Base-by-base conservation (phyloP, 2,113 vertebrate genomes). In the Gorsachius goisagi region DNA sequence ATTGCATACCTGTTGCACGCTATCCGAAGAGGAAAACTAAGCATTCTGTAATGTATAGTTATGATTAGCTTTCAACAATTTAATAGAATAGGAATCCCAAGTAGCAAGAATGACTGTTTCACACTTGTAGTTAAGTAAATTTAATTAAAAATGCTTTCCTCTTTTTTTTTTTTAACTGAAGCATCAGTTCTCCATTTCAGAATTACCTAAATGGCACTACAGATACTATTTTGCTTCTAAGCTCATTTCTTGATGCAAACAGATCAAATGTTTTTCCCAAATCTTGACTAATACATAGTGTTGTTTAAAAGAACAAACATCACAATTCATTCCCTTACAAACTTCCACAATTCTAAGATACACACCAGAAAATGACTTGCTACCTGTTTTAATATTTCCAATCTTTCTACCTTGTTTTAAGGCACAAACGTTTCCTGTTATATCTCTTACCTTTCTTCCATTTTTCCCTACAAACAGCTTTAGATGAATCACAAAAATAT, bases 51-150 rank as follows among this genome's bases (percentile, higher is more conserved):
- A 93, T 55, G 82, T 83, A 93, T n/a, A 88, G 88, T 86, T 96
- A 93, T 88, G 85, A 95, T 74, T 91, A 95, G 88, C 85, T 91
- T 90, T 80, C 85, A 93, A 91, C 50, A 93, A 59, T 79, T 88
- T 78, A 85, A 64, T 37, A 91, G 76, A 95, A 93, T 5, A 82
- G 69, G 71, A 93, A 45, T 93, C 91, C 59, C 90, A 56, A 63
- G 85, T 1, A 83, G 76, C 72, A 60, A 63, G 56, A 83, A 59
- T 44, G 27, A 94, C 59, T 53, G 82, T 80, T 93, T 90, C 85
- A 83, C 60, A 71, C 63, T 69, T 67, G 84, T 30, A 81, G 79
- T 84, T 88, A 78, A 80, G 80, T 62, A 89, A 76, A 86, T 91
- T 90, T 90, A 95, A 88, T 92, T 95, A 87, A 89, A 88, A 95